Evolutionary conservation across 2,888 invertebrate species (phyloP), one percentile per base, ranked within the genome.

Genomic region (Agriopis marginaria): DNA sequence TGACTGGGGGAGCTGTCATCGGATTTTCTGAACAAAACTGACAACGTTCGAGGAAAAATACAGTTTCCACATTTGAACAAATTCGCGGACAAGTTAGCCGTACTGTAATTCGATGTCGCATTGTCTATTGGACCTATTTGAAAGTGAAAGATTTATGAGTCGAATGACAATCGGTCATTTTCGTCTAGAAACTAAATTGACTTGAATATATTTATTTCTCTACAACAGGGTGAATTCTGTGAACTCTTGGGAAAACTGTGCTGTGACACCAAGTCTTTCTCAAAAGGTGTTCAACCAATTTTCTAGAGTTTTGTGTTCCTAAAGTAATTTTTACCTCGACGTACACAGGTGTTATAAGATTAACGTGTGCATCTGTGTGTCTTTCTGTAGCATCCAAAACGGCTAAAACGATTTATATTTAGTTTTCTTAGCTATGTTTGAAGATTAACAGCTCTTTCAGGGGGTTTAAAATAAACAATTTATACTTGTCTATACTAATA

Each of bases 111-210:
- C 67, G 71, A 71, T 74, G 74, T 77, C 76, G 74, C 71, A 75
- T 75, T 77, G 76, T 77, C 75, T 75, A 63, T 64, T 59, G 68
- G 71, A 69, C 66, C 62, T 68, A 73, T 70, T 75, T 70, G 76
- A 77, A 77, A 75, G 76, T 77, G 66, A 75, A 70, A 75, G 75
- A 77, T 77, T 75, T 75, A 77, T 72, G 76, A 70, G 68, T 66
- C 66, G 63, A 66, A 67, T 68, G 68, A 70, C 66, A 67, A 70
- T 72, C 53, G 70, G 67, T 73, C 75, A 69, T 63, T 63, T 65
- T 65, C 23, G 60, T 32, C 51, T 58, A 63, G 63, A 64, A 61
- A 55, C 65, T 62, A 64, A 64, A 73, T 69, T 50, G 63, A 63
- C 40, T 45, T 58, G 58, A 58, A 47, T 58, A 45, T n/a, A 47